Conservation (phyloP, 2,888 invertebrate species). For the Adela reaumurella region DNA sequence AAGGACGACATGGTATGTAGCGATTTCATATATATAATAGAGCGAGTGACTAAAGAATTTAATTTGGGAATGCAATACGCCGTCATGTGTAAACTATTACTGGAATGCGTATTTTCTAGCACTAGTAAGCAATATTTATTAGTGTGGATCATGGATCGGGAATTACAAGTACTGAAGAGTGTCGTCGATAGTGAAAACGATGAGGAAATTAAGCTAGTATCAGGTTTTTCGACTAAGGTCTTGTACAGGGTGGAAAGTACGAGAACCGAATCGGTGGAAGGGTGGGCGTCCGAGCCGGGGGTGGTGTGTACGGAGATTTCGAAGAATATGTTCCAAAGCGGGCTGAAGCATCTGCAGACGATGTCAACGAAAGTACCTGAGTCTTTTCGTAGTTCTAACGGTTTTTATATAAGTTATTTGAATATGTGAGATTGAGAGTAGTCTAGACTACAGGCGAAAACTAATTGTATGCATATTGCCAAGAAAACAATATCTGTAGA, state of each 20-base stretch:
- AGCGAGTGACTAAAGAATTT: conserved; percentile 44
- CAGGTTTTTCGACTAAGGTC: conserved; percentile 52
- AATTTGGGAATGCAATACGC: conserved; percentile 44
- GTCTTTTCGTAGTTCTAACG: conserved; percentile 51
- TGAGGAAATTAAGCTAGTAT: conserved; percentile 32
- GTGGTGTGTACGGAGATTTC: conserved; percentile 53
- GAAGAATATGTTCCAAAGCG: conserved; percentile 53
- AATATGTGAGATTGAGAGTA: conserved; percentile 33
- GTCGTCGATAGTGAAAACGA: conserved; percentile 20
- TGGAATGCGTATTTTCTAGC: conserved; percentile 42
- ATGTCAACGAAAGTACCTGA: conserved; percentile 55
- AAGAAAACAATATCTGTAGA: too few species aligned
- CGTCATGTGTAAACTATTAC: conserved; percentile 51
- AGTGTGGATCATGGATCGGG: conserved; percentile 61
- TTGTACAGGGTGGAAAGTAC: conserved; percentile 49
- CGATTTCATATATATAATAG: conserved; percentile 54
- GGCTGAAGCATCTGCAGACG: conserved; percentile 50
- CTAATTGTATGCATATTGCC: too few species aligned
- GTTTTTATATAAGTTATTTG: conserved; percentile 58
- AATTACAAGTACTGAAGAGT: conserved; percentile 46
- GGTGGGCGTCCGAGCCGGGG: conserved; percentile 52
- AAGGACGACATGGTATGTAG: conserved; percentile 25
- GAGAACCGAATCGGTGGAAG: conserved; percentile 38
- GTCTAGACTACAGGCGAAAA: too few species aligned
- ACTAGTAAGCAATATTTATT: conserved; percentile 48